A percentile compares a stretch with the other conserved stretches of the same genome.
These are phyloP conservation scores for Caranx ignobilis DNA, from an alignment of 2,113 vertebrate genomes.

Conservation along the genomic window DNA sequence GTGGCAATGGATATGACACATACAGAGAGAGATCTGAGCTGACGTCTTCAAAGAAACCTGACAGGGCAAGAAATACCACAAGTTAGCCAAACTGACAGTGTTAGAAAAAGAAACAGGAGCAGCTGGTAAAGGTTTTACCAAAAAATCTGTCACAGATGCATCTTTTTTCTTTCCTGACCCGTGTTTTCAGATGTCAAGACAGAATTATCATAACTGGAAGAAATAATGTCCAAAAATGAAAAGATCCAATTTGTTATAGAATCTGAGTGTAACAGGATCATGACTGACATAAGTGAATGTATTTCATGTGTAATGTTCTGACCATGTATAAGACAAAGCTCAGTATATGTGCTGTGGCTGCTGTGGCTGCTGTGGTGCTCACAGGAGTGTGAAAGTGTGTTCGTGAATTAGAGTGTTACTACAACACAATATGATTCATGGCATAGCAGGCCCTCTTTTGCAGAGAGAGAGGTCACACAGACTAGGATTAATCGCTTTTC, in stretches of 20 bases:
- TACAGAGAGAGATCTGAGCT: neutral
- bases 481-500: conserved; percentile 46
- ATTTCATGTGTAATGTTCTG: neutral
- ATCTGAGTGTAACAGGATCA: neutral
- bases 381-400: neutral
- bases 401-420: conserved; percentile 20
- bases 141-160: neutral
- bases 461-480: conserved; percentile 50
- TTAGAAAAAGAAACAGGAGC: neutral
- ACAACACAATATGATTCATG: conserved; percentile 43
- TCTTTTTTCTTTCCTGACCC: neutral
- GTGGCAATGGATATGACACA: neutral
- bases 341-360: too few species aligned
- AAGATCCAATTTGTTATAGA: too few species aligned
- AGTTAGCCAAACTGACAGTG: neutral
- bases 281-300: neutral
- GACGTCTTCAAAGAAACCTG: neutral
- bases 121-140: neutral
- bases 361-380: neutral
- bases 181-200: too few species aligned
- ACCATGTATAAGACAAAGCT: neutral
- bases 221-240: too few species aligned
- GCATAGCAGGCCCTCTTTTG: conserved; percentile 17
- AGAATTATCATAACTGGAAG: too few species aligned
- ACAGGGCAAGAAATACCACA: neutral